Evolutionary conservation across 64 coral and sea anemone species (phyloP).

Genomic region (Actinia tenebrosa): DNA sequence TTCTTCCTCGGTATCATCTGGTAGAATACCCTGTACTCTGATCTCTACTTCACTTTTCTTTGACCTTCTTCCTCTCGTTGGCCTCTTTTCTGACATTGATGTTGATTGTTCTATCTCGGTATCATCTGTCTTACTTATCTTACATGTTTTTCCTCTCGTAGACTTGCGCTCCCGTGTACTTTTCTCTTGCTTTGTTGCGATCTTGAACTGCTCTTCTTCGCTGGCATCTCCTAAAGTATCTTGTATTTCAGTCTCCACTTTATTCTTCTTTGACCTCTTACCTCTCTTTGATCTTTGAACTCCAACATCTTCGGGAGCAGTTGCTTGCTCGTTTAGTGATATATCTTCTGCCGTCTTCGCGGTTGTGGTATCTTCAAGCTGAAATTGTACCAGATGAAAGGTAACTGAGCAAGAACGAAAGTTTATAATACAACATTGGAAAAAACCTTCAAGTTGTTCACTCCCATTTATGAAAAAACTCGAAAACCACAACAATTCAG

Average conservation of each 20-base stretch:
- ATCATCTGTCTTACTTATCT: background rate
- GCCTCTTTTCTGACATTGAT: background rate
- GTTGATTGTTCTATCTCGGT: background rate
- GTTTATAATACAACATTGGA: no score
- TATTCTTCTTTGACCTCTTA: background rate
- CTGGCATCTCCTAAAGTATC: background rate
- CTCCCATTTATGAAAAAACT: no score
- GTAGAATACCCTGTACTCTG: background rate
- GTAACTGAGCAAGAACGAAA: background rate
- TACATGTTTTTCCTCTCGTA: background rate
- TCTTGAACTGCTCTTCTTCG: background rate
- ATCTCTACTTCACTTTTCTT: background rate
- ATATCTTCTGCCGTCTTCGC: background rate
- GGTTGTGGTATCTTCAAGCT: background rate
- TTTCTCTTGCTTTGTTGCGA: background rate
- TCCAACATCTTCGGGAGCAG: background rate
- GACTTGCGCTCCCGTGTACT: background rate
- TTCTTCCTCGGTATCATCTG: background rate
- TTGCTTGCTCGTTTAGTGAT: background rate
- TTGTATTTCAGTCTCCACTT: background rate
- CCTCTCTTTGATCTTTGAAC: background rate
- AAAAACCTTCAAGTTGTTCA: no score
- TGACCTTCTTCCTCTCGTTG: constrained; percentile 12
- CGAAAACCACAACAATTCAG: no score
- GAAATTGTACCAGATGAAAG: background rate